Percentiles rank a stretch among this genome's conserved stretches.
Conservation (phyloP, 2,888 invertebrate species). For the Eupithecia pulchellata region DNA sequence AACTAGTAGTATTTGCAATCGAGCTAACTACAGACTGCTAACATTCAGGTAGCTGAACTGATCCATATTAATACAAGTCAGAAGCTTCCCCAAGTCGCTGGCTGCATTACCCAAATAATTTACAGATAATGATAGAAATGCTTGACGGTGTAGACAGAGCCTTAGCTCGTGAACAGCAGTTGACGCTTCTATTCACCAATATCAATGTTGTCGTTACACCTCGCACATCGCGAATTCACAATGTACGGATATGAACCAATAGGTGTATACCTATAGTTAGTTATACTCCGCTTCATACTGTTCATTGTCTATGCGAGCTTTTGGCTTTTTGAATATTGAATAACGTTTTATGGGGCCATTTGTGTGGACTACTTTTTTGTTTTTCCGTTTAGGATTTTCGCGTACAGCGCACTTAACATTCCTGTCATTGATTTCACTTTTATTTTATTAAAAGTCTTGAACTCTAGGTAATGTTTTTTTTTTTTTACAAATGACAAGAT, state of each 20-base stretch:
- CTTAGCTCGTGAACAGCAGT: conserved; percentile 14
- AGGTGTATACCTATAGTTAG: background rate
- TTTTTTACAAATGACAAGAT: too few relatives aligned
- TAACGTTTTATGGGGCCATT: background rate
- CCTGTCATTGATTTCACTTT: background rate
- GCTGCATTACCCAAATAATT: too few relatives aligned
- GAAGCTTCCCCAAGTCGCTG: too few relatives aligned
- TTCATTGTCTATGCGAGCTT: conserved; percentile 15
- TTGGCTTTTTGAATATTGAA: conserved; percentile 14
- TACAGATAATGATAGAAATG: background rate
- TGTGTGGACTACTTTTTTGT: background rate
- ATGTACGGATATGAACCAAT: background rate
- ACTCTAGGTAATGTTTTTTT: too few relatives aligned
- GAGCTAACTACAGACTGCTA: too few relatives aligned
- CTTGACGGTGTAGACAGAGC: conserved; percentile 19
- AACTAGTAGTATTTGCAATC: too few relatives aligned
- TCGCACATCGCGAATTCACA: conserved; percentile 13
- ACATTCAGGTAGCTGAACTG: too few relatives aligned
- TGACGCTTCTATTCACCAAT: conserved; percentile 36
- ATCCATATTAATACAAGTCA: too few relatives aligned
- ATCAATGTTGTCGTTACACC: conserved; percentile 26
- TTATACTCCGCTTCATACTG: conserved; percentile 15
- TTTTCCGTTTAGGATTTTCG: background rate
- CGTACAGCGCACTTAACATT: background rate
- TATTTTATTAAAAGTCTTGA: background rate